Percentiles rank a stretch among this genome's conserved stretches.
Evolutionary conservation across 2,888 invertebrate species (phyloP).

Genomic region (Blastobasis lacticolella): DNA sequence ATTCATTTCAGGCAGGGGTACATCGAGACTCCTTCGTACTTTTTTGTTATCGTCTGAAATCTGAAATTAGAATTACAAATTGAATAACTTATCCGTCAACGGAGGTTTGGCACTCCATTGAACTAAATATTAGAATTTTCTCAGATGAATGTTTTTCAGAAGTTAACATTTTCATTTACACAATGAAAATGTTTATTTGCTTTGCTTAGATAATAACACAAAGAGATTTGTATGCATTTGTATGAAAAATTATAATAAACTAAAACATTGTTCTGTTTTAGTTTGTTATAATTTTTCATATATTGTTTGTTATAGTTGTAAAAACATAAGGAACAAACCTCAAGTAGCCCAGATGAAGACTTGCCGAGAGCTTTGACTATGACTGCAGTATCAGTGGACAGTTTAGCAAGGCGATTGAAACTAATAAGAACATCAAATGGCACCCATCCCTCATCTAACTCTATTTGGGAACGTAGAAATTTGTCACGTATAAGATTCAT

Average conservation of each 20-base stretch:
- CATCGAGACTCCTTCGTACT: constrained; percentile 81
- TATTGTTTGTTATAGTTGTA: not conserved
- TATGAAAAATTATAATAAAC: too few relatives aligned
- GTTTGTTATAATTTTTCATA: not conserved
- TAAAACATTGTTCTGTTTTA: too few relatives aligned
- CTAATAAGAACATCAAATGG: constrained; percentile 86
- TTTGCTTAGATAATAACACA: too few relatives aligned
- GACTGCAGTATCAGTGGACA: constrained; percentile 79
- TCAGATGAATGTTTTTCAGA: too few relatives aligned
- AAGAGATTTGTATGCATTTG: too few relatives aligned
- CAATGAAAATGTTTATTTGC: too few relatives aligned
- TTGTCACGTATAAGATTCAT: constrained; percentile 93
- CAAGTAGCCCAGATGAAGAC: constrained; percentile 81
- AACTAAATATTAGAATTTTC: too few relatives aligned
- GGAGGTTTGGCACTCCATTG: too few relatives aligned
- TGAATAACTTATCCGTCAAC: not conserved
- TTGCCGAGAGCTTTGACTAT: constrained; percentile 85
- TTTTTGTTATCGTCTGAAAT: constrained; percentile 80
- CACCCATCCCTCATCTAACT: constrained; percentile 93
- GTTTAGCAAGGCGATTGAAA: constrained; percentile 87
- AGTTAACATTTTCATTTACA: too few relatives aligned
- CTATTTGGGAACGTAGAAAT: constrained; percentile 91
- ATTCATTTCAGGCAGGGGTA: constrained; percentile 87
- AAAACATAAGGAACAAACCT: constrained; percentile 58
- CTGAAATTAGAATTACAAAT: constrained; percentile 32